These are phyloP conservation scores for Hemibagrus wyckioides DNA, from an alignment of 2,113 vertebrate genomes.

Conservation along the genomic window DNA sequence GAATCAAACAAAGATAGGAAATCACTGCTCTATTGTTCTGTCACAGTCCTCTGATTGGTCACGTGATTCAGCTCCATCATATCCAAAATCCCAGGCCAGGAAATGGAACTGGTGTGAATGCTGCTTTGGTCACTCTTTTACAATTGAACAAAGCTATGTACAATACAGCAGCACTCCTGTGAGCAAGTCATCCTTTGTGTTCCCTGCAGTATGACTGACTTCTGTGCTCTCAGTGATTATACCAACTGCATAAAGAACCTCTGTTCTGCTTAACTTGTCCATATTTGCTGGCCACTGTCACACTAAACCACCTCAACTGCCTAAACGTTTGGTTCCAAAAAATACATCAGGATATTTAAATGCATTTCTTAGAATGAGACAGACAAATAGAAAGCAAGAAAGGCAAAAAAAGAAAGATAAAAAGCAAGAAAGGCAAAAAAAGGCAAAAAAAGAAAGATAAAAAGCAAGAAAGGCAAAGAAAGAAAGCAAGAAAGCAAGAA, in stretches of 20 bases:
- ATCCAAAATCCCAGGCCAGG: neutral
- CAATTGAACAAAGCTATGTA: neutral
- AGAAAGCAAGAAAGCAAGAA: too few species aligned
- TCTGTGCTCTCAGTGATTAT: neutral
- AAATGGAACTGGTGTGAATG: neutral
- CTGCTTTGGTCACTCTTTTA: neutral
- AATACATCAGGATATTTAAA: neutral
- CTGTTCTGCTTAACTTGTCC: neutral
- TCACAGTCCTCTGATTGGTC: neutral
- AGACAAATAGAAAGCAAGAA: too few species aligned
- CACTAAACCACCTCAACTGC: neutral
- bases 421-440: too few species aligned
- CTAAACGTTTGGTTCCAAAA: neutral
- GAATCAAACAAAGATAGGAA: neutral
- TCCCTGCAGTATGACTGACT: neutral
- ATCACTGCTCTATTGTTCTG: neutral
- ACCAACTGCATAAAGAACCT: constrained; percentile 17
- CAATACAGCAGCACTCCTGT: neutral
- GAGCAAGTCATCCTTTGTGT: neutral
- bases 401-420: too few species aligned
- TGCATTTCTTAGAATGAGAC: neutral
- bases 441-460: too few species aligned
- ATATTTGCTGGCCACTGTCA: neutral
- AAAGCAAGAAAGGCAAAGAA: too few species aligned
- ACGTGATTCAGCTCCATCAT: neutral